Base-by-base conservation (phyloP, 2,888 invertebrate species). In the Mamestra brassicae region DNA sequence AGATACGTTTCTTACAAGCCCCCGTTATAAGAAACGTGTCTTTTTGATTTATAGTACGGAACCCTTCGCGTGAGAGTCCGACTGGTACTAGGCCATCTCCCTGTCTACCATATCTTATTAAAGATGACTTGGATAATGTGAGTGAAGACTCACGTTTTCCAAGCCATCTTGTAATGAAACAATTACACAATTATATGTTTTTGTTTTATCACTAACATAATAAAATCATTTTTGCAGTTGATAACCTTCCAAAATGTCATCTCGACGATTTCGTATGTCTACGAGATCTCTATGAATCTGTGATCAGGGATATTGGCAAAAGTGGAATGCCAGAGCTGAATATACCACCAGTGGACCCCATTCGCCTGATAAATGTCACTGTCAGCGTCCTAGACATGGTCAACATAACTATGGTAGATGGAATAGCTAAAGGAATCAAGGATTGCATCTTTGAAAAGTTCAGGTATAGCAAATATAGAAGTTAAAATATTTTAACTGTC, bases 281-380 rank as follows among this genome's bases (percentile, higher is more conserved):
- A 45, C 85, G 76, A 26, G 74, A 83, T 3, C 57, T 89, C 2
- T 89, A 88, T 52, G 71, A 90, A 74, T 67, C 75, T 0, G 73
- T 88, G 0, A 5, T 92, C 0, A 76, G 72, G 6, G 78, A 85
- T 10, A 87, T 91, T 36, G 90, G 87, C 0, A 85, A 88, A 62
- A 71, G 74, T 1, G 94, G 94, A 26, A 83, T 91, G 0, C 77
- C 87, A 1, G 91, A 92, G 11, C 34, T 91, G 2, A 80, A 84
- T 0, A 91, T 94, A 61, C 90, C 91, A 4, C 83, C 91, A 0
- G 78, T 92, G 3, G 93, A 94, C 68, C 93, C 94, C 1, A 77
- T 92, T 4, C 34, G 73, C 3, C 11, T 94, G 0, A 74, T 69
- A 42, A 85, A 92, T 72, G 76, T 92, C 0, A 75, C 86, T 0